Base-by-base conservation (phyloP, 2,888 invertebrate genomes). In the Drosophila lacicola region DNA sequence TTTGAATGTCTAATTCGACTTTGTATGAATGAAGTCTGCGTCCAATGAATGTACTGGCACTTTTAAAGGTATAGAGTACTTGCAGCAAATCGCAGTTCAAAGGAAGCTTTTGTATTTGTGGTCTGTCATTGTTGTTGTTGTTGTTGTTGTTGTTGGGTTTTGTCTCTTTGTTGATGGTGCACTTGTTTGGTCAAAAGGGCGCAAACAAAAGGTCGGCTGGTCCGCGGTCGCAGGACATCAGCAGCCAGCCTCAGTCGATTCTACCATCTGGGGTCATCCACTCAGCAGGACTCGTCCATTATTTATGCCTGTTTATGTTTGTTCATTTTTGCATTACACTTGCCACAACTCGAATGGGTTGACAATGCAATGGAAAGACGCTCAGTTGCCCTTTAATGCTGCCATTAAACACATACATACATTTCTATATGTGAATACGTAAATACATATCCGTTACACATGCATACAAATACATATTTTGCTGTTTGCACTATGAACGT, bases 111-210 rank as follows among this genome's bases (percentile, higher is more conserved):
- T 83, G 74, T 78, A 62, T 70, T 68, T 70, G 53, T 49, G 58
- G 25, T 60, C 53, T 51, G 41, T 11, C 57, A 50, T 46, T 61
- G 54, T 39, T 34, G 51, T 8, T 50, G 14, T 4, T 60, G 51
- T 46, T 61, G 54, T 39, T 34, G 51, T 8, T 50, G 14, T 4
- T 60, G 51, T 51, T 50, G 21, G 51, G 78, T 68, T 78, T 82
- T 87, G 78, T 78, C 65, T 76, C 77, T 62, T 78, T 83, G 77
- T 74, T 70, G 70, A 70, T 70, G 68, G 71, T 42, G 78, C 74
- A 84, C 82, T 86, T 80, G 87, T 82, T 84, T 77, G 76, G 80
- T 78, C 84, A 86, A 86, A 86, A 86, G 83, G 78, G 70, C 71
- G 73, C 74, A 70, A 70, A 83, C 82, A 86, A 85, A 84, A 69